Evolutionary conservation across 2,797 vertebrate species (phyloP).

Genomic region (Eurystomus glaucurus): DNA sequence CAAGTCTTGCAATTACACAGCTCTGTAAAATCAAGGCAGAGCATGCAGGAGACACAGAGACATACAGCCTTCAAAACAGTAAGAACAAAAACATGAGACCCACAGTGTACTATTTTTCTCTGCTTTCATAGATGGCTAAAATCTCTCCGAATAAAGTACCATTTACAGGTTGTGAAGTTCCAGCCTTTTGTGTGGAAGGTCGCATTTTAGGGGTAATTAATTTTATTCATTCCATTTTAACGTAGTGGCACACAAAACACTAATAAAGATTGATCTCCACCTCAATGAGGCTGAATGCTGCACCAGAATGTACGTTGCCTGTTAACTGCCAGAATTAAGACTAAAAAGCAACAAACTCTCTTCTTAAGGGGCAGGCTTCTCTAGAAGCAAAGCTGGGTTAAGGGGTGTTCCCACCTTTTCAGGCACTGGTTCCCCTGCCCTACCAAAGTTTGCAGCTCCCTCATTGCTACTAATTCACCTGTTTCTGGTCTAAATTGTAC

Average conservation of each 20-base stretch:
- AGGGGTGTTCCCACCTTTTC: not conserved
- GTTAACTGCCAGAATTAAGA: not conserved
- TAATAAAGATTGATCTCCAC: not conserved
- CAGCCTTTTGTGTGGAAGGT: not conserved
- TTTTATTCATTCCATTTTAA: constrained; percentile 21
- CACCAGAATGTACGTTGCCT: not conserved
- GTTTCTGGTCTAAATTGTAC: not conserved
- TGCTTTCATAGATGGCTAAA: not conserved
- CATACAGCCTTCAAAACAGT: no score
- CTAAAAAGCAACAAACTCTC: not conserved
- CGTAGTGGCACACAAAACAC: not conserved
- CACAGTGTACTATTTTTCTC: no score
- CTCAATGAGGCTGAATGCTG: not conserved
- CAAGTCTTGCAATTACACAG: not conserved
- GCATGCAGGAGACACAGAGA: not conserved
- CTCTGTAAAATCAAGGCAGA: not conserved
- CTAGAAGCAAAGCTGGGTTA: not conserved
- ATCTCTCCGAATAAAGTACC: not conserved
- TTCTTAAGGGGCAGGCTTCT: not conserved
- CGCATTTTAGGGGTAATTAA: not conserved
- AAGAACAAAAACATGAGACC: no score
- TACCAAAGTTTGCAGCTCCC: not conserved
- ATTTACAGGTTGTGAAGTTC: not conserved
- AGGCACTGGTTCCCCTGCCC: not conserved
- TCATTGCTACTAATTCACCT: not conserved